Conservation (phyloP, 2,888 invertebrate genomes). For the Diachrysia chrysitis region DNA sequence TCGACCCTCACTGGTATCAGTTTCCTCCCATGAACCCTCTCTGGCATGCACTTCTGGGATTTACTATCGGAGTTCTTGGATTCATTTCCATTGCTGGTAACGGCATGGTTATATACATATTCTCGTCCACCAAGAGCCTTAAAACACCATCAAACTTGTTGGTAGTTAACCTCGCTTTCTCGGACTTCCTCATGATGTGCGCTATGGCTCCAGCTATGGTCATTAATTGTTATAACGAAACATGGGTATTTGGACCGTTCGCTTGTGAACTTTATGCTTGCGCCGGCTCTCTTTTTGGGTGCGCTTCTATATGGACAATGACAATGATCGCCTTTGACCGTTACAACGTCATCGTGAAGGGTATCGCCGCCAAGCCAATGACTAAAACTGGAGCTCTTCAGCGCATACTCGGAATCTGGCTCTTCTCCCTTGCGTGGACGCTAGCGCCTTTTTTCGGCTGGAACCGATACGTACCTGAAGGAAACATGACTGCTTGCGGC, state of each 20-base stretch:
- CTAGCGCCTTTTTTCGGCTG: constrained; percentile 96
- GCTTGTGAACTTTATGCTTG: constrained; percentile 96
- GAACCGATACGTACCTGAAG: constrained; percentile 97
- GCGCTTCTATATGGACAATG: constrained; percentile 97
- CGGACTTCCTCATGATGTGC: constrained; percentile 97
- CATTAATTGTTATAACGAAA: constrained; percentile 94
- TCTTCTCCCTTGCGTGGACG: constrained; percentile 93
- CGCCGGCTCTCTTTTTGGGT: constrained; percentile 96
- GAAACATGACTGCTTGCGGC: constrained; percentile 97
- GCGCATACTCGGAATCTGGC: constrained; percentile 94
- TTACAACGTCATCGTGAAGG: constrained; percentile 98
- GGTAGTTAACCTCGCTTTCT: constrained; percentile 97
- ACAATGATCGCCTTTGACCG: constrained; percentile 97
- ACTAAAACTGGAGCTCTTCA: constrained; percentile 94
- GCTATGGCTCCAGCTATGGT: constrained; percentile 95
- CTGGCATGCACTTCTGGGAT: constrained; percentile 95
- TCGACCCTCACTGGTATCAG: constrained; percentile 95
- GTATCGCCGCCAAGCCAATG: constrained; percentile 95
- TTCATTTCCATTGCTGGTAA: constrained; percentile 92
- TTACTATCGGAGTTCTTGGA: constrained; percentile 93
- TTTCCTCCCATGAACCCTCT: constrained; percentile 96
- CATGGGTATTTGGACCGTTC: constrained; percentile 92
- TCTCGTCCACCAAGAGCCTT: constrained; percentile 92
- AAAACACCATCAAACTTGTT: constrained; percentile 97
- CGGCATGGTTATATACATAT: constrained; percentile 93